A percentile compares a stretch with the other conserved stretches of the same genome.
These are phyloP conservation scores for Dendrolimus kikuchii DNA, from an alignment of 1,140 invertebrate species.

Conservation along the genomic window DNA sequence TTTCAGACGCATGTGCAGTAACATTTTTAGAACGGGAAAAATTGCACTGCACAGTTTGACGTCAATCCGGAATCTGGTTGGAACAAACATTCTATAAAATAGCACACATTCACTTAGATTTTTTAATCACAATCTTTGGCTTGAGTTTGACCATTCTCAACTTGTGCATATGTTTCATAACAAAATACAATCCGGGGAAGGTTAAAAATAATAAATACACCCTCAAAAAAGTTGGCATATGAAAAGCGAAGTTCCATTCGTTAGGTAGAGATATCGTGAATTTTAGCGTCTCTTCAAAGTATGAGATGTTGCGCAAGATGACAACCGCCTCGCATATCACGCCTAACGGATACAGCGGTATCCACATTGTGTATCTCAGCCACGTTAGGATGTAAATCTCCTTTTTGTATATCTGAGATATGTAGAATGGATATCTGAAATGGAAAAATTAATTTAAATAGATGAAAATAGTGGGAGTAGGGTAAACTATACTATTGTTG, in stretches of 20 bases:
- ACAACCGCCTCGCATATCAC: constrained; percentile 90
- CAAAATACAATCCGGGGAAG: constrained; percentile 80
- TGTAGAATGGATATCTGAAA: constrained; percentile 92
- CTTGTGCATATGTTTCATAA: constrained; percentile 88
- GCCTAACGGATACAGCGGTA: constrained; percentile 92
- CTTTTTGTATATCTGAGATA: constrained; percentile 83
- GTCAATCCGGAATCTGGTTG: neutral
- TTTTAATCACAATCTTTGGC: constrained; percentile 58
- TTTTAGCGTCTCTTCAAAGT: constrained; percentile 88
- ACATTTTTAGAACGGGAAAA: too few species aligned
- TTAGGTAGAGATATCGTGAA: constrained; percentile 89
- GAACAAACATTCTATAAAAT: neutral
- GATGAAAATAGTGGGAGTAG: neutral
- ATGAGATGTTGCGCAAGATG: constrained; percentile 86
- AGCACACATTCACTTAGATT: constrained; percentile 36
- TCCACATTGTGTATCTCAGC: constrained; percentile 95
- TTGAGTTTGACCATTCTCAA: constrained; percentile 49
- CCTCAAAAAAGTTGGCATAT: constrained; percentile 86
- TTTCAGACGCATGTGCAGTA: too few species aligned
- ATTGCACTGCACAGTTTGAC: too few species aligned
- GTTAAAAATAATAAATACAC: constrained; percentile 84
- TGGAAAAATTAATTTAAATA: constrained; percentile 6
- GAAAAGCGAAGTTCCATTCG: constrained; percentile 88
- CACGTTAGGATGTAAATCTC: constrained; percentile 88
- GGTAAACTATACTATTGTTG: neutral